Conservation (phyloP, 2,888 invertebrate species). For the Spisula subtruncata region DNA sequence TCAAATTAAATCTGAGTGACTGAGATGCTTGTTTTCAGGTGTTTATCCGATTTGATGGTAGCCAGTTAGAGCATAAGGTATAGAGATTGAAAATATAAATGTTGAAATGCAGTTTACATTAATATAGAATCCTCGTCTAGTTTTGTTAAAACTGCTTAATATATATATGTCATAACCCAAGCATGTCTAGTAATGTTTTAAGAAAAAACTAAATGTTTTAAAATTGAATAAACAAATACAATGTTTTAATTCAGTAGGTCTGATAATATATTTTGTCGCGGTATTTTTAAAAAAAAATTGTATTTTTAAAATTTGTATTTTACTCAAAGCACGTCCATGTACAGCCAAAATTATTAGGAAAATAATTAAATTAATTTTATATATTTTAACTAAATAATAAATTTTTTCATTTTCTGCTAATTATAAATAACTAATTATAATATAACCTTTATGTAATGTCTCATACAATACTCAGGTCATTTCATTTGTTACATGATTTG, state of each 20-base stretch:
- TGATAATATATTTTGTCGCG: neutral
- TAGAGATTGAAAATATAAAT: constrained; percentile 14
- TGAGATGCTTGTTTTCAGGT: constrained; percentile 59
- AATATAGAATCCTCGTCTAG: constrained; percentile 7
- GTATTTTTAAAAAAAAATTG: neutral
- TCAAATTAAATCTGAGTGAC: neutral
- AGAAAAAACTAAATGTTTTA: constrained; percentile 8
- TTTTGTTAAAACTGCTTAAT: constrained; percentile 18
- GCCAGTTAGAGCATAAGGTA: constrained; percentile 67
- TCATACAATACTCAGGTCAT: too few relatives aligned
- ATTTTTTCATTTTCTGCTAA: too few relatives aligned
- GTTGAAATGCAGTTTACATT: constrained; percentile 1
- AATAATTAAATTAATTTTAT: too few relatives aligned
- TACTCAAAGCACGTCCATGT: too few relatives aligned
- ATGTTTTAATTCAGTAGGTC: neutral
- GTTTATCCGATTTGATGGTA: constrained; percentile 65
- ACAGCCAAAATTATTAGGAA: too few relatives aligned
- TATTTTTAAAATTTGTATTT: too few relatives aligned
- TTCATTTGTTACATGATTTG: too few relatives aligned
- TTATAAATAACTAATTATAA: too few relatives aligned
- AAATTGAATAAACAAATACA: neutral
- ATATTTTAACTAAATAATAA: neutral
- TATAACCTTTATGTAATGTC: too few relatives aligned
- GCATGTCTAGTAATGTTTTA: neutral
- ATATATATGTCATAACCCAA: constrained; percentile 6